These are phyloP conservation scores for Hipposideros larvatus DNA, from an alignment of 2,797 vertebrate genomes.

Conservation along the genomic window DNA sequence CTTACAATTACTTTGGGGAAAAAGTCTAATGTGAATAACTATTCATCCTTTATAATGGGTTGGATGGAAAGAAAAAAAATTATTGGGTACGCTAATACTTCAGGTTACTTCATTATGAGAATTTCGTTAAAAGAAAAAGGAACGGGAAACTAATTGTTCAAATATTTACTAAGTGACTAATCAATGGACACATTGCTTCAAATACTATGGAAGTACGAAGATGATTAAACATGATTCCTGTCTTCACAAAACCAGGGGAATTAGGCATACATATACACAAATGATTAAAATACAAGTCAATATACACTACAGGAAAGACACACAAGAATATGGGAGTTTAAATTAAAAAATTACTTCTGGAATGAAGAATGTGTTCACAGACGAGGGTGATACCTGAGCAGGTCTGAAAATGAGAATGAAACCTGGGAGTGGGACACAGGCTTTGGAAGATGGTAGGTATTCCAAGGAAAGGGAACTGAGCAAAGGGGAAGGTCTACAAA, in stretches of 20 bases:
- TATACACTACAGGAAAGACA: not conserved
- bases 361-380: not conserved
- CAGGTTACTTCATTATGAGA: conserved; percentile 6
- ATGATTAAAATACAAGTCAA: not conserved
- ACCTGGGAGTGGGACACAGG: not conserved
- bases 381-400: not conserved
- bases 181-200: not conserved
- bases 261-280: not conserved
- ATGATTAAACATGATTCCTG: not conserved
- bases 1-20: not conserved
- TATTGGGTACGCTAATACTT: not conserved
- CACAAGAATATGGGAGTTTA: not conserved
- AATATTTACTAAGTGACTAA: not conserved
- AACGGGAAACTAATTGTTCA: not conserved
- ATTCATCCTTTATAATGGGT: not conserved
- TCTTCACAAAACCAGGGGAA: not conserved
- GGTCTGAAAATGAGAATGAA: conserved; percentile 40
- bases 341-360: not conserved
- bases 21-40: not conserved
- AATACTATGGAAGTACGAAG: not conserved
- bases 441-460: not conserved
- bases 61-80: not conserved
- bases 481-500: not conserved
- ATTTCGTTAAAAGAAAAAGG: not conserved
- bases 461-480: not conserved